Conservation (phyloP, 2,113 vertebrate genomes). For the Plectropomus leopardus region DNA sequence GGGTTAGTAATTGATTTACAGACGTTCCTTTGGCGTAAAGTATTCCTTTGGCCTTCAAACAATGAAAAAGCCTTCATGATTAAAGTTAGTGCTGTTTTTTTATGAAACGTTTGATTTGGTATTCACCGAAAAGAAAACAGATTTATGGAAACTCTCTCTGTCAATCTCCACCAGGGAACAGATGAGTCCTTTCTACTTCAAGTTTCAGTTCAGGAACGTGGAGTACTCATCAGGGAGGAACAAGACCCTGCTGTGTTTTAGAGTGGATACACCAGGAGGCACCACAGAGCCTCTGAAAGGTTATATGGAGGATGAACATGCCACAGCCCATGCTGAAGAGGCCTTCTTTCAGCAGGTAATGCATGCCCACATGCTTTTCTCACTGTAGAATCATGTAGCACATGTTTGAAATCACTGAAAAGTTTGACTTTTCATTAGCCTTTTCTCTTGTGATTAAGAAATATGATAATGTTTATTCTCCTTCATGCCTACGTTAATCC, state of each 20-base stretch:
- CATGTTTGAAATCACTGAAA: neutral
- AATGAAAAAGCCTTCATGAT: neutral
- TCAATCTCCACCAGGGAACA: constrained; percentile 85
- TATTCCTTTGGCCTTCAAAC: neutral
- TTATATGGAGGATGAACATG: constrained; percentile 96
- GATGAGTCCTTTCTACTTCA: constrained; percentile 93
- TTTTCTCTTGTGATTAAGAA: neutral
- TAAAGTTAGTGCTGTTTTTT: too few relatives aligned
- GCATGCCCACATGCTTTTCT: neutral
- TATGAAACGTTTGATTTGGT: neutral
- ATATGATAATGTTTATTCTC: neutral
- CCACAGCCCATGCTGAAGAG: constrained; percentile 90
- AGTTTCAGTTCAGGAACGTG: constrained; percentile 98
- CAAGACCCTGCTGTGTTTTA: constrained; percentile 96
- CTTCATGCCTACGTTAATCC: neutral
- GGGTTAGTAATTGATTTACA: too few relatives aligned
- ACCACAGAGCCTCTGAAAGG: constrained; percentile 87
- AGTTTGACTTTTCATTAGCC: neutral
- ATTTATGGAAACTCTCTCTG: constrained; percentile 23
- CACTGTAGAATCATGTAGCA: neutral
- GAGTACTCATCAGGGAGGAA: constrained; percentile 97
- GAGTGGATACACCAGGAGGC: constrained; percentile 88
- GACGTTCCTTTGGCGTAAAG: too few relatives aligned
- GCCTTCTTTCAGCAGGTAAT: constrained; percentile 91
- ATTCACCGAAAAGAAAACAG: neutral